phyloP scores from a whole-genome alignment of 2,797 vertebrate species.

The Salarias fasciatus region DNA sequence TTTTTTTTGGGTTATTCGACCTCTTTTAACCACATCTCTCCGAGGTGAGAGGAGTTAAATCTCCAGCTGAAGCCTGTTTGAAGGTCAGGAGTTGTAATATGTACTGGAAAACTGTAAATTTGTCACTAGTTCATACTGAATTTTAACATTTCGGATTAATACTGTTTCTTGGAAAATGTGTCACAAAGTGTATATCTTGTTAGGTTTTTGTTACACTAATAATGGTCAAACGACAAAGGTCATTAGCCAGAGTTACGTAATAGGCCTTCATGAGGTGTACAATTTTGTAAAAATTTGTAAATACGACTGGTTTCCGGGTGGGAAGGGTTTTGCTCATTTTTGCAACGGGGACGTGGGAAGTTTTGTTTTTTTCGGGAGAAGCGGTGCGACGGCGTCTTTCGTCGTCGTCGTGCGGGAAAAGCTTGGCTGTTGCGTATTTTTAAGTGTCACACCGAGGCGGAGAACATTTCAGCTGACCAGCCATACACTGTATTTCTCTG shows the following conservation, averaged over 20 bases:
- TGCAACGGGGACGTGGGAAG: conserved; percentile 29
- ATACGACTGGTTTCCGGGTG: conserved; percentile 83
- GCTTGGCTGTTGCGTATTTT: conserved; percentile 63
- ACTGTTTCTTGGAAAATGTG: conserved; percentile 84
- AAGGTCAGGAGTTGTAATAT: conserved; percentile 68
- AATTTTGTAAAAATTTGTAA: conserved; percentile 98
- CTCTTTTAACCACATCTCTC: conserved; percentile 66
- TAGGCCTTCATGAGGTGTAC: conserved; percentile 80
- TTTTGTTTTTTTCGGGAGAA: conserved; percentile 50
- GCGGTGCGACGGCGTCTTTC: too few relatives aligned
- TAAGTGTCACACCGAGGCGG: conserved; percentile 50
- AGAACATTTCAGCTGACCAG: conserved; percentile 47
- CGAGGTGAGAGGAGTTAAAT: conserved; percentile 49
- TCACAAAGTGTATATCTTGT: conserved; percentile 89
- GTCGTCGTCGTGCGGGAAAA: conserved; percentile 54
- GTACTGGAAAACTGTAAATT: conserved; percentile 73
- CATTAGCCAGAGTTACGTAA: conserved; percentile 80
- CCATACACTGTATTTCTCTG: conserved; percentile 32
- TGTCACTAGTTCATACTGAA: conserved; percentile 81
- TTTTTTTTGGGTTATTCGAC: conserved; percentile 54
- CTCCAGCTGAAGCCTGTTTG: conserved; percentile 53
- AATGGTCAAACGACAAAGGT: conserved; percentile 70
- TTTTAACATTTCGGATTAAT: conserved; percentile 83
- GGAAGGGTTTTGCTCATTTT: conserved; percentile 34
- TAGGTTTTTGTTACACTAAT: conserved; percentile 87